Base-by-base conservation (phyloP, 2,113 vertebrate species). In the Acrocephalus kingi region DNA sequence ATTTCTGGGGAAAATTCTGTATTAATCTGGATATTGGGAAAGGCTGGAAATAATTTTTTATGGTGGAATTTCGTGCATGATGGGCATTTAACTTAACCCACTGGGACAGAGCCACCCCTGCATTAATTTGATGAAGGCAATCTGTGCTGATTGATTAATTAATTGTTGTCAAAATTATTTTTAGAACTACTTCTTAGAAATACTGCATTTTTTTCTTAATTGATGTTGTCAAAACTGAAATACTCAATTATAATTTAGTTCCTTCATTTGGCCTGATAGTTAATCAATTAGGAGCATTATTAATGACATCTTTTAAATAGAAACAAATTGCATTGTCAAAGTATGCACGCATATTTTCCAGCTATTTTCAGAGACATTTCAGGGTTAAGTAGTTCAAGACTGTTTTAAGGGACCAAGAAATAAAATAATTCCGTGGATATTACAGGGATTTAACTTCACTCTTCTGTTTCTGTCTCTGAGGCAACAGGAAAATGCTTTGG, bases 401-500 rank as follows among this genome's bases (percentile, higher is more conserved):
- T 51, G 7, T 66, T 93, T 89, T 67, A 79, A 64, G 9, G 19
- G 20, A 14, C 20, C 18, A 72, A 84, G 87, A 82, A 82, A 79
- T 76, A 61, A 72, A 88, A 58, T 58, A 69, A 77, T 77, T 77
- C 30, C 0, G 2, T 66, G 1, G 75, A 22, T 84, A 48, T 59
- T 43, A 10, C 30, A 54, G n/a, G 41, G 22, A 59, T 78, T 31
- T 48, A 67, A 61, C 25, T 84, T 22, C 52, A 41, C 41, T 92
- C 89, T 87, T 68, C 71, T 63, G 27, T 72, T 61, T 37, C 37
- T 73, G 45, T 79, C 48, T 84, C 80, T 94, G 67, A 82, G 78
- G 63, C 71, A 89, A 76, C n/a, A 80, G 43, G 58, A 76, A 93
- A 95, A 39, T 33, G n/a, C 21, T 83, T 82, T 95, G 93, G 77